Conservation (phyloP, 2,797 vertebrate genomes). For the Pipistrellus pygmaeus region DNA sequence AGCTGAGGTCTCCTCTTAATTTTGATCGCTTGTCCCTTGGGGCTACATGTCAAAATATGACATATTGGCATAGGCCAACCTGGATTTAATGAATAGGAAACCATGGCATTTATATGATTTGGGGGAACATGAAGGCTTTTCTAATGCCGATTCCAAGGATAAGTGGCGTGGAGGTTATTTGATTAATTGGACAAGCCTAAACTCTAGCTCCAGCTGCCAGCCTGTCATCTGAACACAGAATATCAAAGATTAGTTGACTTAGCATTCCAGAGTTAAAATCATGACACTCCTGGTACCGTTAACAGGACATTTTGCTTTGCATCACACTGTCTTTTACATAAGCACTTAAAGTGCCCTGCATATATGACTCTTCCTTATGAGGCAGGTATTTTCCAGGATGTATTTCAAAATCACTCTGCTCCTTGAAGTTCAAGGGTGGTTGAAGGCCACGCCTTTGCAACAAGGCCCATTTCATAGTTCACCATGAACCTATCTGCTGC, state of each 20-base stretch:
- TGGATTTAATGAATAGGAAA: constrained; percentile 76
- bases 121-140: constrained; percentile 61
- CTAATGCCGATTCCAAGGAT: constrained; percentile 59
- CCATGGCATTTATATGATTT: constrained; percentile 63
- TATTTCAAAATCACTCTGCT: background rate
- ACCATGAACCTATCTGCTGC: background rate
- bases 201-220: constrained; percentile 50
- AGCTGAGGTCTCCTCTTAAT: constrained; percentile 78
- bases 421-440: background rate
- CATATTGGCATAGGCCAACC: constrained; percentile 63
- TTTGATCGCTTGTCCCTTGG: constrained; percentile 75
- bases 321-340: background rate
- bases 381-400: background rate
- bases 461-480: background rate
- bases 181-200: constrained; percentile 78
- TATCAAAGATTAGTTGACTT: constrained; percentile 51
- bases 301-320: constrained; percentile 41
- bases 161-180: constrained; percentile 66
- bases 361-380: background rate
- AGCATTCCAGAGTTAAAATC: constrained; percentile 55
- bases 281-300: background rate
- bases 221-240: constrained; percentile 66
- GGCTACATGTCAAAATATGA: constrained; percentile 78
- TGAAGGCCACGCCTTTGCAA: background rate
- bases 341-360: background rate